Evolutionary conservation across 1,140 invertebrate species (phyloP), one percentile per base, ranked within the genome.

Genomic region (Magallana gigas): DNA sequence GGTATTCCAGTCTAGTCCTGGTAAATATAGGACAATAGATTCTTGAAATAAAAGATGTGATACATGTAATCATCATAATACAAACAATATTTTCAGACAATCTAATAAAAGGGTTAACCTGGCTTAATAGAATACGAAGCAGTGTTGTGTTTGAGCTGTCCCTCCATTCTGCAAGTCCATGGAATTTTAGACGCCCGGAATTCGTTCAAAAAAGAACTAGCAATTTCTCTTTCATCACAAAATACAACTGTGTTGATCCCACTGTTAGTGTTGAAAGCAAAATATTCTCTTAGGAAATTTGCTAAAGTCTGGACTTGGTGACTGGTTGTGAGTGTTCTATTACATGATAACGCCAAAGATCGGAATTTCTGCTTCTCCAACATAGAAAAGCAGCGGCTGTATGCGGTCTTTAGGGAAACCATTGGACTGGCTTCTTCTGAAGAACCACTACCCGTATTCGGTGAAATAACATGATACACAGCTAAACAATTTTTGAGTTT

Each of bases 181-280:
- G 68, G 36, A 18, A 29, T 18, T 76, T 11, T 12, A 3, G 68
- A 76, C 23, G 18, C 8, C 23, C 23, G 6, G 23, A 76, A 76
- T 29, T 76, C 68, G 14, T 76, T 12, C 18, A 76, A 29, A 29
- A 76, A 76, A 29, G 23, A 76, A 76, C 36, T 23, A 29, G 68
- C 23, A 29, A 23, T 9, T 11, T 36, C 1, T 36, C 68, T 76
- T 8, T 29, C 7, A 3, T 76, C 68, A 76, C 68, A 76, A 12
- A 76, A 76, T 76, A 76, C 23, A 29, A 76, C 23, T 18, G 68
- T 76, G 2, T 29, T 76, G 23, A 76, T 76, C 23, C 68, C 68
- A 36, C 68, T 76, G 23, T 36, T 11, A 29, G 68, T 18, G 23
- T 9, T 12, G 36, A 8, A 36, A 29, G 9, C 23, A 76, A 76